Conservation (phyloP, 30 jellyfish, hydroid and myxozoan genomes). For the Hydractinia symbiolongicarpus region DNA sequence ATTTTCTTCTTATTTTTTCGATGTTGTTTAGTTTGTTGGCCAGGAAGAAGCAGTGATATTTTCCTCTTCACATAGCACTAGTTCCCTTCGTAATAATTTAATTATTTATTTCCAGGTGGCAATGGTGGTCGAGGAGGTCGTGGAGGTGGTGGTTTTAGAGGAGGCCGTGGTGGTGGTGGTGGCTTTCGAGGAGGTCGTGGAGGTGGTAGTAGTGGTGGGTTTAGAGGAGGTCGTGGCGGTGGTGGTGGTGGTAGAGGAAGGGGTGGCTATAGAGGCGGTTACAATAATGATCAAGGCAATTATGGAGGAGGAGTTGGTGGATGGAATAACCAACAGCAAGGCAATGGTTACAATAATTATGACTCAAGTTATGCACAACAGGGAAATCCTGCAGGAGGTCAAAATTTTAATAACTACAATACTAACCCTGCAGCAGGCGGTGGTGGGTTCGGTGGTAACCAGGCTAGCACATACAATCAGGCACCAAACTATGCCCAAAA, state of each 20-base stretch:
- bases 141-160: conserved; percentile 36
- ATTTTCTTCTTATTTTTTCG: not conserved
- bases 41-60: not conserved
- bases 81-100: not conserved
- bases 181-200: conserved; percentile 74
- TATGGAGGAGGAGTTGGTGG: not conserved
- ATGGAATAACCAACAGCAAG: not conserved
- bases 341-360: conserved; percentile 11
- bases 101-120: conserved; percentile 28
- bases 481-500: not conserved
- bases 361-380: not conserved
- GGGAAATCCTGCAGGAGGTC: no score
- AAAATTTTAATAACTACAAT: no score
- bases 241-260: not conserved
- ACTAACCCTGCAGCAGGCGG: no score
- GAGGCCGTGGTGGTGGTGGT: conserved; percentile 55
- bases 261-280: not conserved
- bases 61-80: not conserved
- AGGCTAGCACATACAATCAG: not conserved
- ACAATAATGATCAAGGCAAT: conserved; percentile 10
- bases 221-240: conserved; percentile 1
- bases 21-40: not conserved
- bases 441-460: no score
- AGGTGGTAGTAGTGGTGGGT: conserved; percentile 60
- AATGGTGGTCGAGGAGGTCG: conserved; percentile 45